Evolutionary conservation across 2,888 invertebrate genomes (phyloP), one percentile per base, ranked within the genome.

Genomic region (Xestobium rufovillosum): DNA sequence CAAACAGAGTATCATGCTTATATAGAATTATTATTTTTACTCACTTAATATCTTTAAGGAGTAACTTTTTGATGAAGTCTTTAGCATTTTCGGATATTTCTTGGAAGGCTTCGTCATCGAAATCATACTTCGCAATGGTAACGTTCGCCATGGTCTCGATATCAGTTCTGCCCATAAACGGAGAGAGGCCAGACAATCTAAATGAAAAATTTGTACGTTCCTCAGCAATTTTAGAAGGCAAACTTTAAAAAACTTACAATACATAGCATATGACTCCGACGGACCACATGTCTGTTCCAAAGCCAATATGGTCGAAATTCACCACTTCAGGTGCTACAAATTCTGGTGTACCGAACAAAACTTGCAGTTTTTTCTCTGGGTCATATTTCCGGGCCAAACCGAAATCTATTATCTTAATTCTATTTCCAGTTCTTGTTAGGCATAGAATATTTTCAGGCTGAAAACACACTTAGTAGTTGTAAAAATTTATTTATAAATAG

Each of bases 71-170:
- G 53, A 98, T 96, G 69, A 97, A 97, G 67, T 97, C 94, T 67
- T 94, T 90, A 38, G 96, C 96, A 53, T 88, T 87, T 15, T 84
- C 83, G 2, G 95, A 92, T 54, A 97, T 92, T 58, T 87, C 87
- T 53, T 85, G 83, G 68, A 97, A 98, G 39, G 91, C 89, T 65
- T 96, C 94, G 63, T 96, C 95, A 55, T 95, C 94, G 65, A 89
- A 98, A 70, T 97, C 96, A 66, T 92, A 97, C 62, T 92, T 91
- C 31, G 91, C 92, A 52, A 91, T 81, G 2, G 96, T 95, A 16
- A 98, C 95, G 65, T 97, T 97, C n/a, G 90, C 89, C 85, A 97
- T 91, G 4, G 97, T 98, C 66, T 96, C 94, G 51, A 90, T 83
- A 65, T 97, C 97, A 30, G 86, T 91, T 61, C 92, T 90, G 1